Percentiles rank a stretch among this genome's conserved stretches.
phyloP scores from a whole-genome alignment of 2,113 vertebrate genomes.

The Dasyprocta punctata region DNA sequence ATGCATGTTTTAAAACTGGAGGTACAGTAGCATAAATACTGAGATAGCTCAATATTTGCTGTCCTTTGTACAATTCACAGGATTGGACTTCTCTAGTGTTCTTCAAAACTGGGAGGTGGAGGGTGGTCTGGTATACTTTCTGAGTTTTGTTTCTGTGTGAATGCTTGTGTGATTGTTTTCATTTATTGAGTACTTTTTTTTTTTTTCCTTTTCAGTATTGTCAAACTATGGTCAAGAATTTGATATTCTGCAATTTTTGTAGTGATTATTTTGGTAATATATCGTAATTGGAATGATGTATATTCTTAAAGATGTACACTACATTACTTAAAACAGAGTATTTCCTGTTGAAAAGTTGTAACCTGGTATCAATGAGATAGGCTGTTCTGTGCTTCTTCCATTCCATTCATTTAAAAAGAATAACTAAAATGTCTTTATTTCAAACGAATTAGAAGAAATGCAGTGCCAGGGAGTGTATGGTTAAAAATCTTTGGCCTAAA shows the following conservation, averaged over 20 bases:
- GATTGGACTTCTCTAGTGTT: slow-evolving; percentile 20
- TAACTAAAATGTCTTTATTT: slow-evolving; percentile 50
- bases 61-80: slow-evolving; percentile 23
- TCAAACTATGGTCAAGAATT: slow-evolving; percentile 14
- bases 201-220: slow-evolving; percentile 52
- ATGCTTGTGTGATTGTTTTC: not conserved
- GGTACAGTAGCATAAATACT: slow-evolving; percentile 32
- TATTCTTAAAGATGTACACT: not conserved
- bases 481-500: not conserved
- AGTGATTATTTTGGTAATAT: slow-evolving; percentile 55
- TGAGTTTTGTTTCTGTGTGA: not conserved
- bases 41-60: slow-evolving; percentile 49
- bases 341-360: not conserved
- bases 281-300: not conserved
- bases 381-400: not conserved
- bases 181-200: slow-evolving; percentile 6
- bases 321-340: not conserved
- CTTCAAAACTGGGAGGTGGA: slow-evolving; percentile 4
- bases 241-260: slow-evolving; percentile 21
- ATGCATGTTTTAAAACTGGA: slow-evolving; percentile 64
- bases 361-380: slow-evolving; percentile 1
- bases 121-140: not conserved
- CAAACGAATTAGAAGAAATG: slow-evolving; percentile 36
- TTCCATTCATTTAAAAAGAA: slow-evolving; percentile 37
- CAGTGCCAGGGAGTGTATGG: not conserved